These are phyloP conservation scores for Brienomyrus longianalis DNA, from an alignment of 2,113 vertebrate genomes.

Conservation along the genomic window DNA sequence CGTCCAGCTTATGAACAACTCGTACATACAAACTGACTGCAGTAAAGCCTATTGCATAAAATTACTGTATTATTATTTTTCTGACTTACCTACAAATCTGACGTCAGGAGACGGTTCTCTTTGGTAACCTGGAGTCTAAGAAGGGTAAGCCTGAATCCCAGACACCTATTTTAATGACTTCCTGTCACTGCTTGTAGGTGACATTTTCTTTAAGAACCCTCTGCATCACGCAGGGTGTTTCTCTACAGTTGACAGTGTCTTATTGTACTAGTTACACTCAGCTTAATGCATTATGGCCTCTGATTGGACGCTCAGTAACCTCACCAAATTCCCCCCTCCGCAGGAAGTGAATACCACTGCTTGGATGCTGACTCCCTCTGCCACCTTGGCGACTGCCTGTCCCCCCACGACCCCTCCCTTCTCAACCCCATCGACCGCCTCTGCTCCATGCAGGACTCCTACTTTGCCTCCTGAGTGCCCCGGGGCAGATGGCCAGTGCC, in stretches of 20 bases:
- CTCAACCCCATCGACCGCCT: conserved; percentile 93
- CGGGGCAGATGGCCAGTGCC: neutral
- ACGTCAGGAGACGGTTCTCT: too few relatives aligned
- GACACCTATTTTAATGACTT: neutral
- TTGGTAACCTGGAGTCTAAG: too few relatives aligned
- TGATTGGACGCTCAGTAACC: neutral
- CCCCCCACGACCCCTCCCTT: conserved; percentile 65
- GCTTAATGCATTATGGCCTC: neutral
- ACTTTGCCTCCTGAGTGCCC: conserved; percentile 82
- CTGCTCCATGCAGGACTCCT: conserved; percentile 97
- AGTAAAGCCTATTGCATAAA: too few relatives aligned
- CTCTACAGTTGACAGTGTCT: neutral
- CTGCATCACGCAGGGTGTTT: neutral
- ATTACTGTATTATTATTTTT: too few relatives aligned
- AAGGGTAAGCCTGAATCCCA: neutral
- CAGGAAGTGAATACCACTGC: conserved; percentile 80
- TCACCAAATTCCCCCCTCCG: conserved; percentile 1
- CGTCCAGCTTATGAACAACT: too few relatives aligned
- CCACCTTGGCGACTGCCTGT: conserved; percentile 74
- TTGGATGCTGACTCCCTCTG: conserved; percentile 76
- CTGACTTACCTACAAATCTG: too few relatives aligned
- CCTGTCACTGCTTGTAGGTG: neutral
- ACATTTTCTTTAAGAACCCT: neutral
- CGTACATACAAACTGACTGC: too few relatives aligned
- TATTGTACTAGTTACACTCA: neutral